A percentile compares a stretch with the other conserved stretches of the same genome.
Evolutionary conservation across 2,113 vertebrate species (phyloP).

Genomic region (Empidonax alnorum): DNA sequence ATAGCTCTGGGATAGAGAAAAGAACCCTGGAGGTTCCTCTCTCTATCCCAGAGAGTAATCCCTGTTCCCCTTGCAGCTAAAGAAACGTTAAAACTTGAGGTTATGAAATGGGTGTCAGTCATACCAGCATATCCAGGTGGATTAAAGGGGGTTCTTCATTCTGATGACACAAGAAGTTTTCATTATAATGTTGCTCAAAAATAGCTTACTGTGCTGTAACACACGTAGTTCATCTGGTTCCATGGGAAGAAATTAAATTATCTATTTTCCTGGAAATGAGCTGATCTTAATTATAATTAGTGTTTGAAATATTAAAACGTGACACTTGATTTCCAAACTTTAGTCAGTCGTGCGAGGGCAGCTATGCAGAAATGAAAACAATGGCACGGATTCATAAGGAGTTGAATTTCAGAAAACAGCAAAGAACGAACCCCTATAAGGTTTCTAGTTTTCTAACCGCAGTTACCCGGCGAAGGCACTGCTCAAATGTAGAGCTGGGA

Average conservation of each 20-base stretch:
- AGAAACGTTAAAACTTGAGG: neutral
- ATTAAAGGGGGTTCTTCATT: neutral
- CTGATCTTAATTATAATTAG: conserved; percentile 40
- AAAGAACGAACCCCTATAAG: neutral
- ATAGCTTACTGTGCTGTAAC: neutral
- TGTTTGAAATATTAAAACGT: neutral
- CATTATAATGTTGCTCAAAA: neutral
- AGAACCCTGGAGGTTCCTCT: neutral
- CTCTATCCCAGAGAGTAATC: neutral
- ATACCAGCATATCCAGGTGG: neutral
- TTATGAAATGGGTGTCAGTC: neutral
- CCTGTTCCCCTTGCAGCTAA: neutral
- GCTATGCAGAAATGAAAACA: conserved; percentile 53
- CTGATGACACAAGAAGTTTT: neutral
- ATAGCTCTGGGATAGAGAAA: no score
- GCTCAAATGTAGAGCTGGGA: neutral
- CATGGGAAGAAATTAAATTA: neutral
- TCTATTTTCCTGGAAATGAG: conserved; percentile 29
- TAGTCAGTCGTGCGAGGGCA: neutral
- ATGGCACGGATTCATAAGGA: conserved; percentile 30
- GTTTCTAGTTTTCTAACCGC: conserved; percentile 8
- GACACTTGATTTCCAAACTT: conserved; percentile 11
- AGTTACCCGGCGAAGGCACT: neutral
- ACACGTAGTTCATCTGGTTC: neutral
- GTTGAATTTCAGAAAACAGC: conserved; percentile 34